A percentile compares a stretch with the other conserved stretches of the same genome.
These are phyloP conservation scores for Sparidentex hasta DNA, from an alignment of 2,797 vertebrate genomes.

Conservation along the genomic window DNA sequence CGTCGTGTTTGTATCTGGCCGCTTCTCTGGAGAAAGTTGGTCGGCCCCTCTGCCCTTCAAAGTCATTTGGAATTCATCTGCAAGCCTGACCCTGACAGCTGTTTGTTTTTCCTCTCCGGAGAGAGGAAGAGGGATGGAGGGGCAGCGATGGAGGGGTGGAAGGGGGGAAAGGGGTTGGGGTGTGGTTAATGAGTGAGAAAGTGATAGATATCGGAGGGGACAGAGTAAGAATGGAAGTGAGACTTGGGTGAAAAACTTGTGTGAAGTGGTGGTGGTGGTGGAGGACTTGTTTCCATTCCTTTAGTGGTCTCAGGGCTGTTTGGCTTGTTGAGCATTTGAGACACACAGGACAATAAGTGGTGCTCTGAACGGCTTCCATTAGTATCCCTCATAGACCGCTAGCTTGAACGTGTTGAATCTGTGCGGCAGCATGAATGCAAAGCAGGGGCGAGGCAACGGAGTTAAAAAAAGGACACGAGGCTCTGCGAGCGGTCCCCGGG, in stretches of 20 bases:
- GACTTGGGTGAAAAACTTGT: slow-evolving; percentile 53
- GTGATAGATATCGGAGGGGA: slow-evolving; percentile 74
- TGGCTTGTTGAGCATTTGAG: slow-evolving; percentile 70
- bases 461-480: slow-evolving; percentile 66
- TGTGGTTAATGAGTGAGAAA: slow-evolving; percentile 75
- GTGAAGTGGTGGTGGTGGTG: not conserved
- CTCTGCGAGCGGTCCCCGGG: slow-evolving; percentile 60
- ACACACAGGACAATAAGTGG: slow-evolving; percentile 71
- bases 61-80: slow-evolving; percentile 84
- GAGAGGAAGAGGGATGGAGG: slow-evolving; percentile 66
- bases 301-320: slow-evolving; percentile 57
- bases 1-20: slow-evolving; percentile 27
- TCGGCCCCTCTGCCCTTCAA: slow-evolving; percentile 81
- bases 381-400: slow-evolving; percentile 72
- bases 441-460: slow-evolving; percentile 55
- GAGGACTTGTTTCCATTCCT: slow-evolving; percentile 54
- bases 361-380: slow-evolving; percentile 71
- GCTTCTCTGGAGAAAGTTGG: slow-evolving; percentile 77
- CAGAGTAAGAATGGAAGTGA: slow-evolving; percentile 63
- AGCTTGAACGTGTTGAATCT: slow-evolving; percentile 69
- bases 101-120: slow-evolving; percentile 82
- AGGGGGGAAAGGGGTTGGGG: slow-evolving; percentile 11
- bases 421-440: slow-evolving; percentile 68
- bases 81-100: slow-evolving; percentile 83
- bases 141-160: too few species aligned